phyloP scores from a whole-genome alignment of 2,113 vertebrate species.

The Onychostruthus taczanowskii region DNA sequence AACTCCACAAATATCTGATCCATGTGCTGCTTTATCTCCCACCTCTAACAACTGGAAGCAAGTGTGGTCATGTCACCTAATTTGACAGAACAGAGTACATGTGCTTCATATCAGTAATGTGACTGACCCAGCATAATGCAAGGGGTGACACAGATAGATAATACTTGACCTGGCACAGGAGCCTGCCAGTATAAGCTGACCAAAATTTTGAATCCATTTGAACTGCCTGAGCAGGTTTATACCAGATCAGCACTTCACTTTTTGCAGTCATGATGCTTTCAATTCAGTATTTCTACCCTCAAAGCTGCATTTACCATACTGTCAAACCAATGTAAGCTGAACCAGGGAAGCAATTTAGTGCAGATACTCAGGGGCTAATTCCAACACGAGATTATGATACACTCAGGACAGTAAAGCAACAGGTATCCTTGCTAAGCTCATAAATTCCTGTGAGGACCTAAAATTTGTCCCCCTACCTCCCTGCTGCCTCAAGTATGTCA shows the following conservation, averaged over 20 bases:
- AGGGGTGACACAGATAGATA: not conserved
- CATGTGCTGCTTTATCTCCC: not conserved
- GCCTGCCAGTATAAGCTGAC: not conserved
- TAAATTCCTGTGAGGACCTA: not conserved
- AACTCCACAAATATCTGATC: not conserved
- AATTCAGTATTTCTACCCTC: not conserved
- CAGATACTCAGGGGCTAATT: not conserved
- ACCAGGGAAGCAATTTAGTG: not conserved
- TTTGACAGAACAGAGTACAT: not conserved
- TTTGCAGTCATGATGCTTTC: fast-evolving
- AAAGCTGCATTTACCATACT: not conserved
- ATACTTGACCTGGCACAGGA: not conserved
- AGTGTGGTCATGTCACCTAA: not conserved
- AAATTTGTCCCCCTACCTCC: fast-evolving
- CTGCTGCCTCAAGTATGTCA: not conserved
- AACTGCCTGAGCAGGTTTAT: not conserved
- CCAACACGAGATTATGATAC: not conserved
- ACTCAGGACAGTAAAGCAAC: not conserved
- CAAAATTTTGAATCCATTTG: not conserved
- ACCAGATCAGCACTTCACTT: not conserved
- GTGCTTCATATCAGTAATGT: not conserved
- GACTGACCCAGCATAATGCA: not conserved
- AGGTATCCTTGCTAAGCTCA: not conserved
- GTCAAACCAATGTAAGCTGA: not conserved
- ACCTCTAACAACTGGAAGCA: not conserved